phyloP scores from a whole-genome alignment of 2,888 invertebrate genomes.

The Marronus borbonicus region DNA sequence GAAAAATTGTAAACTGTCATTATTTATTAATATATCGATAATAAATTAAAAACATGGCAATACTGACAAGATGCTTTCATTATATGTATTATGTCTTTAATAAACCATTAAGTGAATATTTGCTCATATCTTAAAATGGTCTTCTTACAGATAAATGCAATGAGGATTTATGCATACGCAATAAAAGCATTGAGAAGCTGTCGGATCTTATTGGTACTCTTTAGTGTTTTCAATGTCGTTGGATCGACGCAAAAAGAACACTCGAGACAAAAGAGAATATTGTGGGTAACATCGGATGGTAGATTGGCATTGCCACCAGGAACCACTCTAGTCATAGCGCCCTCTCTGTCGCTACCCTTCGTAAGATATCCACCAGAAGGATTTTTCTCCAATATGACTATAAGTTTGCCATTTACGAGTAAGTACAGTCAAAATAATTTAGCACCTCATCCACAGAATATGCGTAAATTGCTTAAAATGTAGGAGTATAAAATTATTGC shows the following conservation, averaged over 20 bases:
- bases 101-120: too few species aligned
- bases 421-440: constrained; percentile 68
- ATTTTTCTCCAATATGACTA: constrained; percentile 87
- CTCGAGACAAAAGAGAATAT: constrained; percentile 85
- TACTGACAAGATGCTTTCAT: too few species aligned
- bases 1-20: too few species aligned
- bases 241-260: constrained; percentile 68
- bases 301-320: constrained; percentile 88
- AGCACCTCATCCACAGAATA: too few species aligned
- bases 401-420: constrained; percentile 90
- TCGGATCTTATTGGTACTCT: constrained; percentile 28
- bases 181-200: constrained; percentile 41
- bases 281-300: constrained; percentile 91
- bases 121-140: too few species aligned
- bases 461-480: too few species aligned
- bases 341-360: constrained; percentile 86
- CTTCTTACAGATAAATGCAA: constrained; percentile 48
- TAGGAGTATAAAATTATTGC: too few species aligned
- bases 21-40: too few species aligned
- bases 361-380: constrained; percentile 90
- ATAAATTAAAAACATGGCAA: too few species aligned
- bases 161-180: constrained; percentile 49
- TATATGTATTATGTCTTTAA: too few species aligned
- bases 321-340: constrained; percentile 84
- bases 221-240: constrained; percentile 36